Conservation (phyloP, 2,797 vertebrate species). For the Microchirus variegatus region DNA sequence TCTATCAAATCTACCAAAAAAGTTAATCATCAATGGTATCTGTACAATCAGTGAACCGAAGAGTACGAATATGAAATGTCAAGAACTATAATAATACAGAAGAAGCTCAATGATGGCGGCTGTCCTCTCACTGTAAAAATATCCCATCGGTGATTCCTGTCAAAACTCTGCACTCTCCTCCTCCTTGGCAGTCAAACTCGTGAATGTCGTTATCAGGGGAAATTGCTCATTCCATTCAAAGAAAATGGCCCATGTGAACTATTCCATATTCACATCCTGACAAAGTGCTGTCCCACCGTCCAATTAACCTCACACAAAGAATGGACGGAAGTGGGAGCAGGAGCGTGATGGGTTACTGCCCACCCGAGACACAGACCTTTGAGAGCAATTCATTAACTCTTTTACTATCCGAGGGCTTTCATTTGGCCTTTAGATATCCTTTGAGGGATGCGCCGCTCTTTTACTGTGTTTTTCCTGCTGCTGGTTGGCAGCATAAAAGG, state of each 20-base stretch:
- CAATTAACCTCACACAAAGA: slow-evolving; percentile 66
- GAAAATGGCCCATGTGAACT: slow-evolving; percentile 17
- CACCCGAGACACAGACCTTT: slow-evolving; percentile 41
- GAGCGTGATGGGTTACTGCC: slow-evolving; percentile 53
- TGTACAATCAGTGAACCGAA: slow-evolving; percentile 4
- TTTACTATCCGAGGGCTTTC: slow-evolving; percentile 50
- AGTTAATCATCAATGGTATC: background rate
- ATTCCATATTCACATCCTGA: slow-evolving; percentile 51
- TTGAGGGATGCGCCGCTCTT: slow-evolving; percentile 54
- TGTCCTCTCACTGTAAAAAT: background rate
- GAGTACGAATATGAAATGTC: slow-evolving; percentile 7
- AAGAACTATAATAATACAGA: slow-evolving; percentile 1
- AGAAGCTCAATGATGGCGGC: background rate
- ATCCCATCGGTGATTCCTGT: slow-evolving; percentile 18
- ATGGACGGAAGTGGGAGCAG: slow-evolving; percentile 46
- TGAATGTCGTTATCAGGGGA: slow-evolving; percentile 32
- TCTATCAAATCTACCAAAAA: slow-evolving; percentile 2
- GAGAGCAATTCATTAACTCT: slow-evolving; percentile 47
- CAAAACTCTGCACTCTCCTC: slow-evolving; percentile 6
- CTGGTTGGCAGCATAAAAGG: slow-evolving; percentile 59
- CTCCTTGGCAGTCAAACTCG: slow-evolving; percentile 18
- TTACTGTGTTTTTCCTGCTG: slow-evolving; percentile 43
- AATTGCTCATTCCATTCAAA: slow-evolving; percentile 40
- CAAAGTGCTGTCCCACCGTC: slow-evolving; percentile 35
- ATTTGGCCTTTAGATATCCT: slow-evolving; percentile 48